A percentile compares a stretch with the other conserved stretches of the same genome.
These are phyloP conservation scores for Cassiopea xamachana DNA, from an alignment of 30 jellyfish, hydroid and myxozoan genomes.

Conservation along the genomic window DNA sequence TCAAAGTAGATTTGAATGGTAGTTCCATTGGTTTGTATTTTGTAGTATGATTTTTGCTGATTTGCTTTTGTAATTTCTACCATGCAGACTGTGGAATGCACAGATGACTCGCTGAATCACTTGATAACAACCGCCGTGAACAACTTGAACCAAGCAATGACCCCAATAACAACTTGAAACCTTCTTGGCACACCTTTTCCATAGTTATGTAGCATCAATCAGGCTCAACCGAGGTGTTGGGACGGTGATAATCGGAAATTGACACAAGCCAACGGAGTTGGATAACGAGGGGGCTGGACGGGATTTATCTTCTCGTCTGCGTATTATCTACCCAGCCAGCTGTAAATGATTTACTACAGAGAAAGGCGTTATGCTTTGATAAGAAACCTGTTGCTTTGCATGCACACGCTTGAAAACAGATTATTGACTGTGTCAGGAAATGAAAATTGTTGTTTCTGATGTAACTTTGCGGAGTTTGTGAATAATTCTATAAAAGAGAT, in stretches of 20 bases:
- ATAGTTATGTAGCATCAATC: not conserved
- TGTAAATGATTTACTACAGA: not conserved
- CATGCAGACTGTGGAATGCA: conserved; percentile 84
- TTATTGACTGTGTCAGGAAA: no score
- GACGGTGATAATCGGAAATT: conserved; percentile 11
- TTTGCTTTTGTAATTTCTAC: not conserved
- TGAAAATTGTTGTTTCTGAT: not conserved
- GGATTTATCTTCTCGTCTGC: not conserved
- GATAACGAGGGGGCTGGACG: not conserved
- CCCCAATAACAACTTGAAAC: conserved; percentile 82
- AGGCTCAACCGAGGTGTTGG: not conserved
- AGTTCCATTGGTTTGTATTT: no score
- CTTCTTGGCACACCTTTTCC: not conserved
- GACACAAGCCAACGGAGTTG: not conserved
- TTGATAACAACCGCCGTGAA: conserved; percentile 86
- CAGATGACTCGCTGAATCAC: conserved; percentile 89
- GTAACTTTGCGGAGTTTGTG: not conserved
- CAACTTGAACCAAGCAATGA: conserved; percentile 89
- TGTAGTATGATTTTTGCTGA: not conserved
- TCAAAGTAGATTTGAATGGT: no score
- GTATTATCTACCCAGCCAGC: not conserved
- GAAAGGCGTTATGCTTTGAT: no score
- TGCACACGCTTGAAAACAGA: no score
- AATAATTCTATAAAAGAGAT: not conserved
- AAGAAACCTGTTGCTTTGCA: no score